Percentiles rank a stretch among this genome's conserved stretches.
Conservation (phyloP, 1,140 invertebrate species). For the Diuraphis noxia region DNA sequence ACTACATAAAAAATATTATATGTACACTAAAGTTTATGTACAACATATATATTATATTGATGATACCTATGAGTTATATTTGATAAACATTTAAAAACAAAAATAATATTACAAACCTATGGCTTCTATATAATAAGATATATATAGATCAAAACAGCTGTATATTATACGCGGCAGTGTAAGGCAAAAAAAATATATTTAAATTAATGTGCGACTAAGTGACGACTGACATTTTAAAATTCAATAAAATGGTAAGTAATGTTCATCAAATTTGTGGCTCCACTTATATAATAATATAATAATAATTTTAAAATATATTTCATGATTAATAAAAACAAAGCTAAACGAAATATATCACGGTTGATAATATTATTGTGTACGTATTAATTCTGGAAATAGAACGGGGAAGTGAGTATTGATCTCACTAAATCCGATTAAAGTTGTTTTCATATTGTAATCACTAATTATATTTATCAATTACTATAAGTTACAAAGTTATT, state of each 20-base stretch:
- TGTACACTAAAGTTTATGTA: constrained; percentile 26
- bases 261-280: not conserved
- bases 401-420: no score
- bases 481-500: not conserved
- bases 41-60: not conserved
- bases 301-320: not conserved
- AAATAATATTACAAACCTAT: not conserved
- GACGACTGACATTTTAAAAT: not conserved
- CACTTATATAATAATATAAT: not conserved
- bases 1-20: constrained; percentile 1
- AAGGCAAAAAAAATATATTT: not conserved
- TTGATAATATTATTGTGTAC: not conserved
- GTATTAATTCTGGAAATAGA: not conserved
- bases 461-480: no score
- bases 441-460: no score
- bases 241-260: not conserved
- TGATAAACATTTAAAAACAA: not conserved
- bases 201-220: not conserved
- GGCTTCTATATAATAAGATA: constrained; percentile 7
- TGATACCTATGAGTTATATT: not conserved
- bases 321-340: not conserved
- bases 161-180: not conserved
- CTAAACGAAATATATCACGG: not conserved
- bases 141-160: not conserved
- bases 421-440: no score